Base-by-base conservation (phyloP, 2,797 vertebrate species). In the Argya squamiceps region DNA sequence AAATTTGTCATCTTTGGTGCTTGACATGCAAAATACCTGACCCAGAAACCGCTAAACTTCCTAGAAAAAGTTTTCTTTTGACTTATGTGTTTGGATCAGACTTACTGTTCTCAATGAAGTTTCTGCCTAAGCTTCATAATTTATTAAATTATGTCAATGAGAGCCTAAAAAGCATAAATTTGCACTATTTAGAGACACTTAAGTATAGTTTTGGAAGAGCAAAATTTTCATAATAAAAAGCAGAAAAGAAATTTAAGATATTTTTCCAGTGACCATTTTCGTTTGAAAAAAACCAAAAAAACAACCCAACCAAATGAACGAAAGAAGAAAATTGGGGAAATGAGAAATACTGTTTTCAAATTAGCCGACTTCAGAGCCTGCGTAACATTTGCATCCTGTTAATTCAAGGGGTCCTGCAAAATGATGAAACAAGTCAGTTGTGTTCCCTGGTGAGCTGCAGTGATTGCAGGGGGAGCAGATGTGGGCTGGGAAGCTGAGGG, bases 261-360 rank as follows among this genome's bases (percentile, higher is more conserved):
- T 73, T 94, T 92, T 93, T 59, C 50, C 58, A 64, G 65, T 5
- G 68, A 93, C 37, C 29, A 1, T 78, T 77, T 78, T 91, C 15
- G 71, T 88, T 92, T 34, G 18, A 47, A 53, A 71, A 26, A 69
- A 16, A 46, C 37, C 10, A 53, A 9, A 14, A 14, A 21, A 29
- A 17, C 11, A 52, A 52, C 7, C 24, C n/a, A 43, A 39, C 13
- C 58, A 70, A 58, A 58, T 20, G 30, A 46, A 18, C 1, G 4
- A 86, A 69, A 84, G 79, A 83, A 92, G 65, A 91, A 77, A 87
- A 94, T 88, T 79, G 94, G 86, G 95, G 92, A 93, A 90, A 90
- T 63, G 94, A 96, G 88, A 93, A 73, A 65, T 11, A 16, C 22
- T 27, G 47, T 93, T 95, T 77, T 92, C 47, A 86, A 88, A 88